A percentile compares a stretch with the other conserved stretches of the same genome.
Evolutionary conservation across 2,888 invertebrate species (phyloP).

Genomic region (Odontomyia ornata): DNA sequence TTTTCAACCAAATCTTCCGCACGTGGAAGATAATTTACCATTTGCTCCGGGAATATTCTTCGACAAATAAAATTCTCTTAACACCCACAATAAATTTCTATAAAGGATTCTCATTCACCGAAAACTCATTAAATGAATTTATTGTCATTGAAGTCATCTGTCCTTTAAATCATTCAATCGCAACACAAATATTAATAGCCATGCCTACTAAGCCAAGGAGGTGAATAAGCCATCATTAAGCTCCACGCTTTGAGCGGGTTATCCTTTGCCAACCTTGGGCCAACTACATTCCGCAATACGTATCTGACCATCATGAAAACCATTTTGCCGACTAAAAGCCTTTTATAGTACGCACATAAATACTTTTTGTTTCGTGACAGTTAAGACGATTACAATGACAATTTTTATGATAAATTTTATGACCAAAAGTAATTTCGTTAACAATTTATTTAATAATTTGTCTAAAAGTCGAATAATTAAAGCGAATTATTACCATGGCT

Average conservation of each 20-base stretch:
- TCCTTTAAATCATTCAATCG: conserved; percentile 11
- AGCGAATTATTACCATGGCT: conserved; percentile 33
- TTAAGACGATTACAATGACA: conserved; percentile 35
- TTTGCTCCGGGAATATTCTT: too few species aligned
- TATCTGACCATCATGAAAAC: too few species aligned
- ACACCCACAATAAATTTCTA: neutral
- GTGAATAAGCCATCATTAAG: too few species aligned
- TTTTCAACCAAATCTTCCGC: too few species aligned
- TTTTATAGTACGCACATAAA: conserved; percentile 31
- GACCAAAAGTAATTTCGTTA: conserved; percentile 36
- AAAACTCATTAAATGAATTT: conserved; percentile 30
- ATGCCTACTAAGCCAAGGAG: neutral
- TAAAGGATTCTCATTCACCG: neutral
- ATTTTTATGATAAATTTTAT: conserved; percentile 41
- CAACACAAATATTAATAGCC: conserved; percentile 27
- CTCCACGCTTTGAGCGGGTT: neutral
- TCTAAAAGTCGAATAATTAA: conserved; percentile 41
- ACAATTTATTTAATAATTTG: conserved; percentile 41
- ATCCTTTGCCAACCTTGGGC: neutral
- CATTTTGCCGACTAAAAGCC: neutral
- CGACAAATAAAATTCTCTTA: too few species aligned
- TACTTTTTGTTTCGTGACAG: conserved; percentile 31
- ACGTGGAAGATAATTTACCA: too few species aligned
- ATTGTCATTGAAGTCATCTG: neutral
- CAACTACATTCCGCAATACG: too few species aligned